phyloP scores from a whole-genome alignment of 2,797 vertebrate genomes.

The Pseudomugil gertrudae region DNA sequence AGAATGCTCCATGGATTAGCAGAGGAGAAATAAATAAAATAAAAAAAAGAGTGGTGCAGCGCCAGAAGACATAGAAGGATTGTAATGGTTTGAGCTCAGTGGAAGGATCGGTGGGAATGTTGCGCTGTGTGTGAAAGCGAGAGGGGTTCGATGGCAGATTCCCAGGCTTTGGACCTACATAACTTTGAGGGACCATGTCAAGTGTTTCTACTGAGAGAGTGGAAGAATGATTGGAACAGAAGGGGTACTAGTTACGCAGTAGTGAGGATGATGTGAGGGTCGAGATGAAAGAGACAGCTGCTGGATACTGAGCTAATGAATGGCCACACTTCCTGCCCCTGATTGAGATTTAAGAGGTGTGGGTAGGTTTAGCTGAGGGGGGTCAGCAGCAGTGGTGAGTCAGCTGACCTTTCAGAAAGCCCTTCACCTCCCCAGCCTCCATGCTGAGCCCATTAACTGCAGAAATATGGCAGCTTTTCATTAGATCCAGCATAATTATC shows the following conservation, averaged over 20 bases:
- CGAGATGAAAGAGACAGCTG: slow-evolving; percentile 63
- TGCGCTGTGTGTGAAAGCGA: slow-evolving; percentile 13
- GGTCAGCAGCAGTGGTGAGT: slow-evolving; percentile 60
- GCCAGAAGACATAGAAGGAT: slow-evolving; percentile 34
- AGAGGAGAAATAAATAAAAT: slow-evolving; percentile 31
- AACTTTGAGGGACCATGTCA: slow-evolving; percentile 35
- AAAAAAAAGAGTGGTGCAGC: slow-evolving; percentile 10
- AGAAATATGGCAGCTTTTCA: slow-evolving; percentile 62
- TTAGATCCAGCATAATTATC: slow-evolving; percentile 58
- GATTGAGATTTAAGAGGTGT: slow-evolving; percentile 79
- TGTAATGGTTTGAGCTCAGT: slow-evolving; percentile 32
- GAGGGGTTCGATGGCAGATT: slow-evolving; percentile 44
- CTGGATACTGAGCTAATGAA: slow-evolving; percentile 72
- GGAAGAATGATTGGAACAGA: slow-evolving; percentile 21
- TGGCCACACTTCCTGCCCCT: slow-evolving; percentile 43
- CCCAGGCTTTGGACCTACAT: slow-evolving; percentile 29
- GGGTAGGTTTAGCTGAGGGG: slow-evolving; percentile 57
- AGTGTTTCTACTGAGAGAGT: slow-evolving; percentile 35
- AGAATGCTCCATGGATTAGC: slow-evolving; percentile 64
- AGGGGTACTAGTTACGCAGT: slow-evolving; percentile 3
- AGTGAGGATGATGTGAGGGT: slow-evolving; percentile 20
- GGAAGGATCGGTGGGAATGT: slow-evolving; percentile 25
- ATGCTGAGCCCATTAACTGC: slow-evolving; percentile 58
- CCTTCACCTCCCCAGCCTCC: slow-evolving; percentile 63
- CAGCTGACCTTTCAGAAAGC: slow-evolving; percentile 67